Evolutionary conservation across 2,888 invertebrate genomes (phyloP).

Genomic region (Aplocera efformata): DNA sequence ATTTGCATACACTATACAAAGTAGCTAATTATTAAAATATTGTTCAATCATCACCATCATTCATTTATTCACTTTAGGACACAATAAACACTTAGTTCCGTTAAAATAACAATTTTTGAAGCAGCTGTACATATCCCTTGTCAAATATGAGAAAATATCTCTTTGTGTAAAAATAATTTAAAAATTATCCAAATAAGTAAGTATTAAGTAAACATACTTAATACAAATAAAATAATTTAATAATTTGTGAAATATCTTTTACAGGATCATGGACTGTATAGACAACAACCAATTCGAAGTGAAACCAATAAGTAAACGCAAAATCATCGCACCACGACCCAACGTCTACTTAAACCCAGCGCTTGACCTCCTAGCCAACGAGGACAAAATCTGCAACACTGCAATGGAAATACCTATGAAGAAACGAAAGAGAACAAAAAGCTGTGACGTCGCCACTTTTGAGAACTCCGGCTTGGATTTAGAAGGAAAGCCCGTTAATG

Average conservation of each 20-base stretch:
- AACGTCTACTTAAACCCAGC: conserved; percentile 72
- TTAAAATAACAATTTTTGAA: too few relatives aligned
- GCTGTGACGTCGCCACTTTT: conserved; percentile 60
- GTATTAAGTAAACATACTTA: too few relatives aligned
- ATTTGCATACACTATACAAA: too few relatives aligned
- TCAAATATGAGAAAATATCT: too few relatives aligned
- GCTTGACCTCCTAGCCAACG: conserved; percentile 66
- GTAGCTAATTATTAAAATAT: too few relatives aligned
- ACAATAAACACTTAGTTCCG: too few relatives aligned
- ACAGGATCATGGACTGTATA: conserved; percentile 52
- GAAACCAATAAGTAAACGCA: conserved; percentile 61
- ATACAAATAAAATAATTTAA: too few relatives aligned
- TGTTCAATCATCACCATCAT: too few relatives aligned
- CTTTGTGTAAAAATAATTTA: too few relatives aligned
- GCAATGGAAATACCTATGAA: conserved; percentile 73
- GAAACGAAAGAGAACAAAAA: conserved; percentile 62
- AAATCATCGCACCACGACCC: conserved; percentile 52
- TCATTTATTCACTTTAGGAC: too few relatives aligned
- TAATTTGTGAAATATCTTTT: conserved; percentile 29
- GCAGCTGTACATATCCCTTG: too few relatives aligned
- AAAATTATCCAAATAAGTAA: too few relatives aligned
- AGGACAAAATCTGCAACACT: conserved; percentile 73
- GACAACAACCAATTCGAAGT: conserved; percentile 75
- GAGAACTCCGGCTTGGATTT: conserved; percentile 69
- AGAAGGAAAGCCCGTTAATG: conserved; percentile 51